Conservation (phyloP, 1,140 invertebrate genomes). For the Drosophila murphyi region DNA sequence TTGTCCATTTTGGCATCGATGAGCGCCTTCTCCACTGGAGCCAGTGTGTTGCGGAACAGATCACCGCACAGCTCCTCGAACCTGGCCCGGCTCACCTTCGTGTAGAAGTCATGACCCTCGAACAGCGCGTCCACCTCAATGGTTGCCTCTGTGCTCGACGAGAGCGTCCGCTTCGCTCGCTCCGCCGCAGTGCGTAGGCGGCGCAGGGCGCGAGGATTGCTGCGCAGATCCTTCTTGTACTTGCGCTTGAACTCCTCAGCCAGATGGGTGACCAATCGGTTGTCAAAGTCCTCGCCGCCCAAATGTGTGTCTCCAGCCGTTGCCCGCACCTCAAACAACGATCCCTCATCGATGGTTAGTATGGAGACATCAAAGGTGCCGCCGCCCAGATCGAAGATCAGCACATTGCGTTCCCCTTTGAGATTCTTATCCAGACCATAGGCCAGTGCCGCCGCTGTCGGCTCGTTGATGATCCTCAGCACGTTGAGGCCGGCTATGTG, state of each 20-base stretch:
- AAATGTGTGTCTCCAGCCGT: conserved; percentile 91
- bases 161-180: conserved; percentile 88
- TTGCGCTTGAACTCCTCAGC: conserved; percentile 93
- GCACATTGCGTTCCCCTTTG: conserved; percentile 90
- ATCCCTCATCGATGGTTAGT: conserved; percentile 93
- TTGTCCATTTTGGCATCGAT: conserved; percentile 92
- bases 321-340: conserved; percentile 91
- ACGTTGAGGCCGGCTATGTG: conserved; percentile 89
- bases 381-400: conserved; percentile 91
- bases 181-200: conserved; percentile 91
- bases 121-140: conserved; percentile 90
- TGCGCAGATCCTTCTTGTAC: conserved; percentile 91
- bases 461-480: conserved; percentile 90
- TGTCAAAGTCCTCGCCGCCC: conserved; percentile 92
- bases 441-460: conserved; percentile 90
- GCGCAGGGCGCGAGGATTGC: conserved; percentile 91
- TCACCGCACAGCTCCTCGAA: conserved; percentile 95
- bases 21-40: conserved; percentile 90
- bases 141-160: conserved; percentile 88
- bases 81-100: conserved; percentile 91
- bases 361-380: conserved; percentile 94
- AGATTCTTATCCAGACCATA: conserved; percentile 91
- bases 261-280: conserved; percentile 92
- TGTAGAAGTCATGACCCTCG: conserved; percentile 93
- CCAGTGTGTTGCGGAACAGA: conserved; percentile 89